Conservation (phyloP, 2,888 invertebrate species). For the Nephrocerus scutellatus region DNA sequence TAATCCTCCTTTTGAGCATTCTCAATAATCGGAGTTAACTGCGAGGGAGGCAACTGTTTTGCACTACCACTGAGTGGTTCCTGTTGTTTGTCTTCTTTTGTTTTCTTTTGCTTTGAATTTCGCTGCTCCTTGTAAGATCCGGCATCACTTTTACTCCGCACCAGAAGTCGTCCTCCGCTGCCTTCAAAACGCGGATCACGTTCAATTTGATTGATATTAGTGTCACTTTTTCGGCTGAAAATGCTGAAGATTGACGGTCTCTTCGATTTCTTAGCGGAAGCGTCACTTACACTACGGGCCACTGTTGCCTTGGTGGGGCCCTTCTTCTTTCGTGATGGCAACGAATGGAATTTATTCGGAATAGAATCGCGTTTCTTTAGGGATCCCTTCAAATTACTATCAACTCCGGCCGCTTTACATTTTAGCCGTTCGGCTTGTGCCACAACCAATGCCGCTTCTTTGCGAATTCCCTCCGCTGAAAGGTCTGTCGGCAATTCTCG, state of each 20-base stretch:
- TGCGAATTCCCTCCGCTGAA: slow-evolving; percentile 64
- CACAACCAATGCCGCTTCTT: slow-evolving; percentile 69
- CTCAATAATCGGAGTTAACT: slow-evolving; percentile 74
- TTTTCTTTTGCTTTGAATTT: slow-evolving; percentile 31
- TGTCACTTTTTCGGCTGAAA: slow-evolving; percentile 56
- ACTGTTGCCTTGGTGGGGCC: slow-evolving; percentile 45
- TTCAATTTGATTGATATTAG: slow-evolving; percentile 46
- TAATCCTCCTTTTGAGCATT: slow-evolving; percentile 65
- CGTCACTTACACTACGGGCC: slow-evolving; percentile 55
- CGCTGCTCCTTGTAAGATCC: slow-evolving; percentile 45
- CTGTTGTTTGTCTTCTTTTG: slow-evolving; percentile 56
- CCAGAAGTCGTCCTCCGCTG: slow-evolving; percentile 50
- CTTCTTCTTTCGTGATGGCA: slow-evolving; percentile 58
- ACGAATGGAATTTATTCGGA: slow-evolving; percentile 57
- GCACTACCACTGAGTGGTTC: slow-evolving; percentile 32
- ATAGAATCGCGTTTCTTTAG: slow-evolving; percentile 33
- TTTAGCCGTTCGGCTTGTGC: slow-evolving; percentile 67
- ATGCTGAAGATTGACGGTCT: slow-evolving; percentile 61
- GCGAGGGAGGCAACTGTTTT: slow-evolving; percentile 56
- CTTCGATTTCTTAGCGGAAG: slow-evolving; percentile 50
- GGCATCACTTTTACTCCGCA: slow-evolving; percentile 59
- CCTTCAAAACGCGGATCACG: slow-evolving; percentile 48
- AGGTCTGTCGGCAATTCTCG: slow-evolving; percentile 61
- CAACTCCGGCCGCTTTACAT: slow-evolving; percentile 54
- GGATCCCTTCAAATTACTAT: slow-evolving; percentile 39